Base-by-base conservation (phyloP, 2,888 invertebrate species). In the Philhelius pedissequus region DNA sequence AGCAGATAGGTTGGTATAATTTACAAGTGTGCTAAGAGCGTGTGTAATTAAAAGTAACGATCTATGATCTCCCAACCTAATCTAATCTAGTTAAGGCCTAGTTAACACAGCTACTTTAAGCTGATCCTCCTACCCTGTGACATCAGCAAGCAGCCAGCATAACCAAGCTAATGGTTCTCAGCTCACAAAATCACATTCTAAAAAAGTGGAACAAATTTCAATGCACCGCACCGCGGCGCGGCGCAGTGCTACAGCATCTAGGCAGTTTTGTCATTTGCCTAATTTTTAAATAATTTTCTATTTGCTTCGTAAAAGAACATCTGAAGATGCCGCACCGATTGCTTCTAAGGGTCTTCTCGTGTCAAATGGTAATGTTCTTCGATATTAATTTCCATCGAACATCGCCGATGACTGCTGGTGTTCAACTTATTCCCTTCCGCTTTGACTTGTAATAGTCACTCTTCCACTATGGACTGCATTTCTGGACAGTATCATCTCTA, bases 71-170 rank as follows among this genome's bases (percentile, higher is more conserved):
- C 54, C 52, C 30, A 15, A 48, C 22, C 77, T 62, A 76, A 82
- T 77, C 82, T 82, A 82, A 82, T 82, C 82, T 82, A 78, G 82
- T 78, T 82, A 77, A 54, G 71, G 45, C 60, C 82, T 82, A 82
- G 82, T 82, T 82, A 82, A 73, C 77, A 54, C 60, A 38, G 68
- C 78, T 82, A 73, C 77, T 82, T 48, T 54, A 82, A 73, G 62
- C 78, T 35, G 78, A 82, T 82, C 82, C 78, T 71, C 82, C 77
- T 82, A 73, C 73, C 77, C 76, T 52, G 54, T 56, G 56, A 56
- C 56, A 56, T 54, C 11, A 45, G 18, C 30, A 38, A n/a, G n/a
- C n/a, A n/a, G n/a, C 7, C 30, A 62, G 70, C 43, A 32, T 43
- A 5, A 18, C 45, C 32, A 38, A 40, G 20, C 22, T 32, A 45